Evolutionary conservation across 2,888 invertebrate genomes (phyloP).

Genomic region (Tipula lateralis): DNA sequence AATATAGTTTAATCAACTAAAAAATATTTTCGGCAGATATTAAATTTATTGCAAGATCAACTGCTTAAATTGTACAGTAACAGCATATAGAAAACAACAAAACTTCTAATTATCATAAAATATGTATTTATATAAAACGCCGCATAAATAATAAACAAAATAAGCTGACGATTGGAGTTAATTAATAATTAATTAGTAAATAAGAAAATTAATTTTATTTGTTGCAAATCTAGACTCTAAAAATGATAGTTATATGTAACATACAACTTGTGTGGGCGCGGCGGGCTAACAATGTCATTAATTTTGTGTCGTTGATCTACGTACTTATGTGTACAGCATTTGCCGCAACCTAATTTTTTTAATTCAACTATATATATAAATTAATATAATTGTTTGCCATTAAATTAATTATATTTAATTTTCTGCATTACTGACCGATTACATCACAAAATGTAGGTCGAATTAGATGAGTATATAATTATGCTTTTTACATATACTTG

Average conservation of each 20-base stretch:
- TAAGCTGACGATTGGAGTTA: background rate
- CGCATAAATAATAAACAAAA: background rate
- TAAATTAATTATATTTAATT: background rate
- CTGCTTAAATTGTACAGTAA: too few relatives aligned
- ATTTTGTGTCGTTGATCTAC: background rate
- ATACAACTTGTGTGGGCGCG: background rate
- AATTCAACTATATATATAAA: background rate
- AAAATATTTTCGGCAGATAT: too few relatives aligned
- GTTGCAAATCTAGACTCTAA: background rate
- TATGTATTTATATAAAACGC: too few relatives aligned
- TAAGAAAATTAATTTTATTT: background rate
- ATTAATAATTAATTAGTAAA: background rate
- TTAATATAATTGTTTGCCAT: background rate
- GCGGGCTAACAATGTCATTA: background rate
- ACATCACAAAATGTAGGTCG: slow-evolving; percentile 7
- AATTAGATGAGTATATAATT: background rate
- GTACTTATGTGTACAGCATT: background rate
- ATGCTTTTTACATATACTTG: too few relatives aligned
- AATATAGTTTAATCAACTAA: too few relatives aligned
- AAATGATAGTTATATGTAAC: background rate
- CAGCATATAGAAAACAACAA: too few relatives aligned
- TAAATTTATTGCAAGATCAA: too few relatives aligned
- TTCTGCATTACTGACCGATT: background rate
- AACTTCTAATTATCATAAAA: too few relatives aligned
- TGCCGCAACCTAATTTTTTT: background rate